Evolutionary conservation across 2,113 vertebrate species (phyloP).

Genomic region (Leucopsar rothschildi): DNA sequence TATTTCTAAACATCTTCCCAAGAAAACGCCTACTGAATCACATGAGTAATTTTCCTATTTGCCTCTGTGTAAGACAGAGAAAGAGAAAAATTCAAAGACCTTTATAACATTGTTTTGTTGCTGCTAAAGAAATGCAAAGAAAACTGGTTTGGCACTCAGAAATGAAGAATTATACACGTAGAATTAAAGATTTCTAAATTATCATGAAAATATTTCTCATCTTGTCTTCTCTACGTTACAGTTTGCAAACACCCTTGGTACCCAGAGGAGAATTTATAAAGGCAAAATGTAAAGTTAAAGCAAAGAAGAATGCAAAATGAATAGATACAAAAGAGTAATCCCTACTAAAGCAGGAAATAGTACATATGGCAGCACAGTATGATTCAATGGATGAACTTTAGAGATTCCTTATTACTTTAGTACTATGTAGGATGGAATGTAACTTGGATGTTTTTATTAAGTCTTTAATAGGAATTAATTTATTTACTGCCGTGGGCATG

Average conservation of each 20-base stretch:
- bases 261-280: not conserved
- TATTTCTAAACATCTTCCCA: not conserved
- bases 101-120: not conserved
- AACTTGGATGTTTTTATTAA: not conserved
- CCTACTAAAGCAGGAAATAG: not conserved
- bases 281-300: not conserved
- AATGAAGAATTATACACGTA: not conserved
- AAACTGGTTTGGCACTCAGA: not conserved
- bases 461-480: not conserved
- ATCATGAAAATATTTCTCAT: not conserved
- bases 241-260: not conserved
- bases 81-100: not conserved
- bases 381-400: not conserved
- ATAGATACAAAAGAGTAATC: not conserved
- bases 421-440: not conserved
- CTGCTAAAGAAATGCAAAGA: not conserved
- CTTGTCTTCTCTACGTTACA: not conserved
- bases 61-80: not conserved
- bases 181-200: not conserved
- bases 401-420: not conserved
- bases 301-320: not conserved
- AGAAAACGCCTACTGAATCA: not conserved
- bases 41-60: not conserved
- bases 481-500: not conserved
- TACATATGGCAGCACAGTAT: not conserved